Conservation (phyloP, 2,888 invertebrate species). For the Drosophila gaucha region DNA sequence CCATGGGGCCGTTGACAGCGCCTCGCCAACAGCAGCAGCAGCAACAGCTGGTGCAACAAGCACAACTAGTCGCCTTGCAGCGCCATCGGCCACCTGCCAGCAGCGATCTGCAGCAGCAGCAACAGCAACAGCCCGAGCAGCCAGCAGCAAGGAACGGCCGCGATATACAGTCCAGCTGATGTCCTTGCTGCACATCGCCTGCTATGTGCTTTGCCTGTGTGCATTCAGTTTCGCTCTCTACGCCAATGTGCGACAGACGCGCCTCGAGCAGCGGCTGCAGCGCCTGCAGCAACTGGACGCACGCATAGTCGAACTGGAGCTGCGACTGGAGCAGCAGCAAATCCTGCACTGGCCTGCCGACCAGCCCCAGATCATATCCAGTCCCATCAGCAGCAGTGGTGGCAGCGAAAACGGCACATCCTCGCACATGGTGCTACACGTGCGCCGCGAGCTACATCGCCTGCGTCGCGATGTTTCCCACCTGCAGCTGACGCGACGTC, state of each 20-base stretch:
- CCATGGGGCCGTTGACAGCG: conserved; percentile 36
- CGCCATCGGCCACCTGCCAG: conserved; percentile 36
- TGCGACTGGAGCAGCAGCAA: conserved; percentile 77
- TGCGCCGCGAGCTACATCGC: conserved; percentile 84
- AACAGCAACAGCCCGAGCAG: conserved; percentile 36
- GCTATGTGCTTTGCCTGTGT: conserved; percentile 84
- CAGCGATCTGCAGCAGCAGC: conserved; percentile 40
- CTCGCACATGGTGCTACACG: conserved; percentile 75
- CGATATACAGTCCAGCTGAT: conserved; percentile 64
- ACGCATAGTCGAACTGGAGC: conserved; percentile 82
- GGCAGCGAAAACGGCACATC: conserved; percentile 35
- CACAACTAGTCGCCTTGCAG: conserved; percentile 51
- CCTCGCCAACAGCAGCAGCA: conserved; percentile 36
- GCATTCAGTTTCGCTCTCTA: conserved; percentile 84
- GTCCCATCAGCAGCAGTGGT: conserved; percentile 25
- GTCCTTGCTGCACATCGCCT: conserved; percentile 82
- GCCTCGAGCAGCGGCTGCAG: conserved; percentile 82
- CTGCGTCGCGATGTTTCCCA: conserved; percentile 84
- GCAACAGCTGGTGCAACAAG: conserved; percentile 34
- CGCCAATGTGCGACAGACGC: conserved; percentile 83
- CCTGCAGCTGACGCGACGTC: conserved; percentile 83
- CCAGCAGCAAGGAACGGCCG: conserved; percentile 54
- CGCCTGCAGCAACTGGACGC: conserved; percentile 84
- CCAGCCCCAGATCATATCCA: conserved; percentile 60
- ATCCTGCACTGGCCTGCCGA: conserved; percentile 68